phyloP scores from a whole-genome alignment of 2,888 invertebrate species.

The Amphipoea oculea region DNA sequence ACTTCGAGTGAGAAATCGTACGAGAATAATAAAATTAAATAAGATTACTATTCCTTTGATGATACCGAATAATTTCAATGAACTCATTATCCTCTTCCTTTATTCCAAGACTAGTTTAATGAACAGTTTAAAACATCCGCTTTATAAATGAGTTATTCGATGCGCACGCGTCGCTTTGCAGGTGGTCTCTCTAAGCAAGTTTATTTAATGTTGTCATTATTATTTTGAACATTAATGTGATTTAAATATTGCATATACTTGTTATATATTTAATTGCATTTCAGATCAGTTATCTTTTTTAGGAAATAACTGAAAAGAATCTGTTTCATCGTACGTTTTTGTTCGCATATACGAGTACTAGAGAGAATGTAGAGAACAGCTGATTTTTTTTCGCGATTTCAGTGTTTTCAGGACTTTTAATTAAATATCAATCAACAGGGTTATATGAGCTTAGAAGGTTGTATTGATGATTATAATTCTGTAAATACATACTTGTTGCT shows the following conservation, averaged over 20 bases:
- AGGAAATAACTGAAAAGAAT: not conserved
- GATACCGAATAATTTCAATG: constrained; percentile 40
- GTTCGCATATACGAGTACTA: too few species aligned
- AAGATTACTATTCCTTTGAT: constrained; percentile 34
- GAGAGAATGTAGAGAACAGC: too few species aligned
- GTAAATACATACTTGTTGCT: too few species aligned
- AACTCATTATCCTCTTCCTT: constrained; percentile 54
- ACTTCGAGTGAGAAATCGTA: not conserved
- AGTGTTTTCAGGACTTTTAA: not conserved
- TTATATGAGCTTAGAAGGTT: too few species aligned
- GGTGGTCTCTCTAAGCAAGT: constrained; percentile 66
- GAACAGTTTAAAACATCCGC: constrained; percentile 58
- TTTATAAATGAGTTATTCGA: constrained; percentile 56
- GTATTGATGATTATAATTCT: too few species aligned
- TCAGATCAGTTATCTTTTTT: not conserved
- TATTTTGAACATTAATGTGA: constrained; percentile 28
- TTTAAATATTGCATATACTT: constrained; percentile 6
- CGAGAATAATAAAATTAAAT: constrained; percentile 5
- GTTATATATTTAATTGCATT: not conserved
- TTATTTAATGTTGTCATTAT: constrained; percentile 42
- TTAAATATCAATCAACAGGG: not conserved
- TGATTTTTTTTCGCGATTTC: not conserved
- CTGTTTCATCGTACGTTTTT: not conserved
- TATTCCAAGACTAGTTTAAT: constrained; percentile 58
- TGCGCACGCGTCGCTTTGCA: constrained; percentile 66